Percentiles rank a stretch among this genome's conserved stretches.
Evolutionary conservation across 2,113 vertebrate genomes (phyloP).

Genomic region (Tachycineta bicolor): DNA sequence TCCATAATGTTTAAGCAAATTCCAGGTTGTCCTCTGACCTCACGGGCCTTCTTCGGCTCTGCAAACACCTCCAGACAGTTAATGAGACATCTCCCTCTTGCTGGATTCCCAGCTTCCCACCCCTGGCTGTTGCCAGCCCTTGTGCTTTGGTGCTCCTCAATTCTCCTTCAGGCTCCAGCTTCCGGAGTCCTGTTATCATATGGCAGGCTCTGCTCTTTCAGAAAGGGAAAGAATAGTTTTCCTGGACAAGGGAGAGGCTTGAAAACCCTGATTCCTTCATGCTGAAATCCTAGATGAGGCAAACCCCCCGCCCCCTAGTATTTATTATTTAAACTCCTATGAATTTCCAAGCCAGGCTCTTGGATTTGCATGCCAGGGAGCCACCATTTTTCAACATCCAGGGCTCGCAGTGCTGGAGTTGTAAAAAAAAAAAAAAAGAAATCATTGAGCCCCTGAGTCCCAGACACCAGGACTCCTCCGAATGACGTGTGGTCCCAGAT

Average conservation of each 20-base stretch:
- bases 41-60: accelerated
- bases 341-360: neutral
- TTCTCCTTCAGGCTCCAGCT: neutral
- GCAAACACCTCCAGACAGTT: neutral
- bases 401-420: neutral
- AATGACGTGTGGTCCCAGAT: slow-evolving; percentile 13
- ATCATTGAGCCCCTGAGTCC: neutral
- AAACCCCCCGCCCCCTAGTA: neutral
- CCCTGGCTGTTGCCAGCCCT: neutral
- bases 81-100: neutral
- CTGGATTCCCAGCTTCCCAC: neutral
- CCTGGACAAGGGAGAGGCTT: neutral
- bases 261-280: neutral
- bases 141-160: accelerated
- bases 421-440: neutral
- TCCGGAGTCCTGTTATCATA: neutral
- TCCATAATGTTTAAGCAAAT: neutral
- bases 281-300: neutral
- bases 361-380: neutral
- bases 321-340: neutral
- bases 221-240: neutral
- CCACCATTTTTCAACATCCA: neutral
- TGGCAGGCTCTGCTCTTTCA: neutral
- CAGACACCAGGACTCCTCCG: slow-evolving; percentile 31
- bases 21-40: neutral